A percentile compares a stretch with the other conserved stretches of the same genome.
These are phyloP conservation scores for Notarius lentiginosus DNA, from an alignment of 2,113 vertebrate genomes.

Conservation along the genomic window DNA sequence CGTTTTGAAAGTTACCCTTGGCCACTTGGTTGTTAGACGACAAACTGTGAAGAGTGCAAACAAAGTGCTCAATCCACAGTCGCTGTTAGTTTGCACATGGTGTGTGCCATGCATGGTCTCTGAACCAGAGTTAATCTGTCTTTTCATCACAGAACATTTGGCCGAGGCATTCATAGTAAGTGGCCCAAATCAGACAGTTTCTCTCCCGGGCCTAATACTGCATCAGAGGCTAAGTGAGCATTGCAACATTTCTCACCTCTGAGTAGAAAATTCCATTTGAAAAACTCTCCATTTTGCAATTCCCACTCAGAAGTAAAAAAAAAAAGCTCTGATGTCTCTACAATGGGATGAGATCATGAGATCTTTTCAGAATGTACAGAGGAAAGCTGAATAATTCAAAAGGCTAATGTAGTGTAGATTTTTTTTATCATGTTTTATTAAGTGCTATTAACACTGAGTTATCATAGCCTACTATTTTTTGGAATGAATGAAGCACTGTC, in stretches of 20 bases:
- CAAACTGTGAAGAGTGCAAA: neutral
- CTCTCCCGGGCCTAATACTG: neutral
- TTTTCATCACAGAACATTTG: neutral
- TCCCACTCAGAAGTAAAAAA: neutral
- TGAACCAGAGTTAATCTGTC: neutral
- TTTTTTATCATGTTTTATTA: neutral
- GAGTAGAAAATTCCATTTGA: neutral
- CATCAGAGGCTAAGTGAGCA: neutral
- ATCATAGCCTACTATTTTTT: neutral
- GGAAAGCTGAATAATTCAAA: neutral
- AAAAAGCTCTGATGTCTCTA: neutral
- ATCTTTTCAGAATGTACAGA: neutral
- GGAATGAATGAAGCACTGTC: neutral
- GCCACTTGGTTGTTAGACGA: neutral
- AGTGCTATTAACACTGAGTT: neutral
- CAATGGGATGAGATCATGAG: neutral
- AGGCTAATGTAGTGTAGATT: neutral
- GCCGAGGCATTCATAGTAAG: neutral
- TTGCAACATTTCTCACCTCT: neutral
- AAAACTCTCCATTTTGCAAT: neutral
- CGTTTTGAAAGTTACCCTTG: neutral
- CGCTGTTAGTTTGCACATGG: neutral
- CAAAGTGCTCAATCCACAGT: neutral
- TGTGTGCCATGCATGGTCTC: neutral
- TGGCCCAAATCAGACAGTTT: neutral